Base-by-base conservation (phyloP, 2,113 vertebrate genomes). In the Coptodon bakossiorum region DNA sequence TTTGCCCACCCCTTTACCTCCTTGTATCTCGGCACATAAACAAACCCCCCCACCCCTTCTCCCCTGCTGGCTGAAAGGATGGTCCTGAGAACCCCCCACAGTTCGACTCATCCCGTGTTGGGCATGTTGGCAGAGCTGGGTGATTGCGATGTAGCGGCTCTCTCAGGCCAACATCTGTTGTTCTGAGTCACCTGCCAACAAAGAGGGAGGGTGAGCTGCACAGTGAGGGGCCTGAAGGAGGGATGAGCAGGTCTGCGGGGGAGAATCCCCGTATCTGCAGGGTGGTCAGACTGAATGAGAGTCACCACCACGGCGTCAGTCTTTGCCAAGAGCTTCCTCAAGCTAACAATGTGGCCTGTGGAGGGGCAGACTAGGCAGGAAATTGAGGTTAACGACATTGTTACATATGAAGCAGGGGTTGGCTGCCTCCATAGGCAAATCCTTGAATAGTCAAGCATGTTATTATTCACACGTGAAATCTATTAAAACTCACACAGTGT, bases 301-400 rank as follows among this genome's bases (percentile, higher is more conserved):
- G 80, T 78, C 93, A 89, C 83, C 89, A 85, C 91, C 91, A 85
- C 54, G 63, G 80, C 27, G 3, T 82, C 14, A 83, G 50, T 52
- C 79, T 90, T 90, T 96, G 95, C 95, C 95, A 96, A 94, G 93
- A 94, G 90, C 90, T 93, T 80, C 88, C 90, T 94, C 87, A 86
- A 88, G 94, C 92, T 95, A 94, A 95, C 88, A 92, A 84, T 92
- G 90, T 88, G 86, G 89, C 93, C 93, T 92, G 92, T 89, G 88
- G 90, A 94, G 93, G 93, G 93, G 90, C 90, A 88, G 94, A 87
- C 89, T 84, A 90, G 89, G 95, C 93, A 95, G 96, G 95, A 96
- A 96, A 96, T 95, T 95, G 97, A 96, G 96, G 95, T 96, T 97
- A 96, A 95, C 92, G 91, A 96, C 95, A 93, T 94, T 92, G 95